These are phyloP conservation scores for Parazoanthus darwini DNA, from an alignment of 92 coral and sea anemone species.

Conservation along the genomic window DNA sequence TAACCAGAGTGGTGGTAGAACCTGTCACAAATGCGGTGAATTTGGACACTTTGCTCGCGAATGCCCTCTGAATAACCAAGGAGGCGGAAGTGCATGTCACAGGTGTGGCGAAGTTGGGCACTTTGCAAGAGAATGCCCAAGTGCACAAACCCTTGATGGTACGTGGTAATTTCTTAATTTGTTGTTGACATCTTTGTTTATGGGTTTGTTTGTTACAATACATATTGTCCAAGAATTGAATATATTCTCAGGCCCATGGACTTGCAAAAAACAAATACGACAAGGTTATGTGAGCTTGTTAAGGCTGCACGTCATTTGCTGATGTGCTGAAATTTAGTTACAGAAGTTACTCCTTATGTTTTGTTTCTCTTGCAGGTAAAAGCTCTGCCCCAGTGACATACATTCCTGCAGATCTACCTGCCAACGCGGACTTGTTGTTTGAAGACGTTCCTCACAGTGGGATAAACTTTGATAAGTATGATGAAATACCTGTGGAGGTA, in stretches of 20 bases:
- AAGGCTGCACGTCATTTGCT: not conserved
- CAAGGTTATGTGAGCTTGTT: not conserved
- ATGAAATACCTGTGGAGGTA: slow-evolving; percentile 79
- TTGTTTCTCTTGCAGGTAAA: slow-evolving; percentile 47
- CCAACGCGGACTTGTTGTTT: slow-evolving; percentile 72
- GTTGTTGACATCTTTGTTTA: not conserved
- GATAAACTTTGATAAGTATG: slow-evolving; percentile 93
- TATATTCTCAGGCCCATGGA: not conserved
- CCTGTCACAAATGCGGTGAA: slow-evolving; percentile 60
- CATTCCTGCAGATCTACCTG: slow-evolving; percentile 90
- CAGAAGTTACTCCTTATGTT: not conserved
- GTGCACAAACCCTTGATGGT: slow-evolving; percentile 20
- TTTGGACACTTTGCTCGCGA: slow-evolving; percentile 58
- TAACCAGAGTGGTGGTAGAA: not conserved
- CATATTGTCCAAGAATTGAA: too few species aligned
- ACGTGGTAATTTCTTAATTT: not conserved
- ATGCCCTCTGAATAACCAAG: not conserved
- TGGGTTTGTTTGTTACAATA: too few species aligned
- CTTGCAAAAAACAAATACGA: not conserved
- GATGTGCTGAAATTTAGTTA: not conserved
- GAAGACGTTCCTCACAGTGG: slow-evolving; percentile 83
- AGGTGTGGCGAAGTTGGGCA: slow-evolving; percentile 80
- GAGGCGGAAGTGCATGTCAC: slow-evolving; percentile 44
- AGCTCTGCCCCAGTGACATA: slow-evolving; percentile 79
- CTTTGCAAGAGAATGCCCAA: slow-evolving; percentile 90